Percentiles rank a stretch among this genome's conserved stretches.
Evolutionary conservation across 2,113 vertebrate species (phyloP).

Genomic region (Dolichallabes microphthalmus): DNA sequence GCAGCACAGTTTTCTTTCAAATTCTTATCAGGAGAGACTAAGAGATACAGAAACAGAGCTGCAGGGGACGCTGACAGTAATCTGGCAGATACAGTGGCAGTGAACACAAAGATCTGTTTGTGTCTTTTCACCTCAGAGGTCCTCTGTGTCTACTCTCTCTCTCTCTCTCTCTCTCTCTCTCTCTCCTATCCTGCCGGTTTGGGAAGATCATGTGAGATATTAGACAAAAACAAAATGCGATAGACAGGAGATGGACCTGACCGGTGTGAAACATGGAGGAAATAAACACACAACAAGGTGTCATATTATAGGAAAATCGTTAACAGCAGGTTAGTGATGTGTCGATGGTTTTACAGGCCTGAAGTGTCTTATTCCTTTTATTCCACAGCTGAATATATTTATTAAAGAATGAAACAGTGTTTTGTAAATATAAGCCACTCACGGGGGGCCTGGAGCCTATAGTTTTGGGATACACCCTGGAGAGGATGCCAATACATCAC

Average conservation of each 20-base stretch:
- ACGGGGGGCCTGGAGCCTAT: too few species aligned
- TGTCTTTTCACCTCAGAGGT: conserved; percentile 52
- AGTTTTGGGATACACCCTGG: too few species aligned
- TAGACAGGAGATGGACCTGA: background rate
- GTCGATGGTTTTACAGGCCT: too few species aligned
- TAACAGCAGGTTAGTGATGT: background rate
- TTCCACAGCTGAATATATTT: background rate
- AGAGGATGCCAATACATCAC: too few species aligned
- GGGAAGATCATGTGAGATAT: background rate
- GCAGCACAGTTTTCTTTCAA: conserved; percentile 56
- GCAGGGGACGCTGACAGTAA: conserved; percentile 61
- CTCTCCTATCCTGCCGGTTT: conserved; percentile 31
- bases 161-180: conserved; percentile 22
- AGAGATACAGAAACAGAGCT: conserved; percentile 64
- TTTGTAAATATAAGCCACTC: background rate
- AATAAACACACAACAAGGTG: background rate
- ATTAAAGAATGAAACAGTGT: background rate
- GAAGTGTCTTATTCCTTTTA: too few species aligned
- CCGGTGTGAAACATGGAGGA: background rate
- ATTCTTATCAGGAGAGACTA: conserved; percentile 60
- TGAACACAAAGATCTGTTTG: conserved; percentile 61
- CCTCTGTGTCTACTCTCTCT: conserved; percentile 12
- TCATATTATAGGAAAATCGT: background rate
- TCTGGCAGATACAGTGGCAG: conserved; percentile 58
- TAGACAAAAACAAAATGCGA: background rate